Evolutionary conservation across 1,140 invertebrate species (phyloP), one percentile per base, ranked within the genome.

Genomic region (Matsumurasca onukii): DNA sequence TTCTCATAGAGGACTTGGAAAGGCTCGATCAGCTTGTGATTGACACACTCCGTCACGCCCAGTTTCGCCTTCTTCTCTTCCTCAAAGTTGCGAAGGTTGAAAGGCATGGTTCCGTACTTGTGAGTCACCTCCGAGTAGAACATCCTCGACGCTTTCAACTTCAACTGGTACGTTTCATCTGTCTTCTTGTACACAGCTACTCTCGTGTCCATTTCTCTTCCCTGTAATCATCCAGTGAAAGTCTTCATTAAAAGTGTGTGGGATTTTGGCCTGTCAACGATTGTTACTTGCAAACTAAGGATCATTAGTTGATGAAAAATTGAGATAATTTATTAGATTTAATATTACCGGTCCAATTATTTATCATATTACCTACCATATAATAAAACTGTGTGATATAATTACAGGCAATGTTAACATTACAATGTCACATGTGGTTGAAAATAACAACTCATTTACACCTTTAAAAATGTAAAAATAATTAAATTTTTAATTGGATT

Each of bases 141-240:
- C 80, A 89, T 91, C 76, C 97, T 88, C 17, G 97, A 98, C 52
- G 96, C 90, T 82, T 98, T 99, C 80, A 99, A 83, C 83, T 99
- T 99, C 65, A 99, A 83, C 80, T 93, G 92, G 83, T 99, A 99
- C 67, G 93, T 89, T 80, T 97, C 94, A 76, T 99, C 97, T 70
- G 96, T 98, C 85, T 98, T 98, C 83, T 98, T 99, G 81, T 94
- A 99, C 76, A 99, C 94, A 49, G 98, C 97, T 48, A 97, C 96
- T 76, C 96, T 87, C 17, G 95, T 93, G 74, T 98, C 94, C 79
- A 91, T 88, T 82, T 98, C 96, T 76, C 91, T 89, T 31, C 93
- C 93, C 84, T 90, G 74, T 12, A 75, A 73, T 55, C n/a, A n/a
- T n/a, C n/a, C n/a, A n/a, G n/a, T n/a, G n/a, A n/a, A 75, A 75